These are phyloP conservation scores for Bombus balteatus DNA, from an alignment of 1,140 invertebrate species.

Conservation along the genomic window DNA sequence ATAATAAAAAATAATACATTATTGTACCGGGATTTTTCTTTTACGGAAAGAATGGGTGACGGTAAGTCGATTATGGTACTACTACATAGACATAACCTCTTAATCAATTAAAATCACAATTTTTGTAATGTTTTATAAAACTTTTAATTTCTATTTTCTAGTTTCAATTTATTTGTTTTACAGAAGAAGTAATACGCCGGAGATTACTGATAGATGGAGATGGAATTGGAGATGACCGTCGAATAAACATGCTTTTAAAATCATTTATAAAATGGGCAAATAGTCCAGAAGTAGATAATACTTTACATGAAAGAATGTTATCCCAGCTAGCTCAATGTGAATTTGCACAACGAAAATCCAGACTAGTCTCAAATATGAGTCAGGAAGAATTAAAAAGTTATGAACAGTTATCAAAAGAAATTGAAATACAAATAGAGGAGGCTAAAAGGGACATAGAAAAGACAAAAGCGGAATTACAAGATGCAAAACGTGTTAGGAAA, in stretches of 20 bases:
- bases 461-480: slow-evolving; percentile 89
- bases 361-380: slow-evolving; percentile 91
- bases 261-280: slow-evolving; percentile 95
- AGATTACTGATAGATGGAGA: slow-evolving; percentile 96
- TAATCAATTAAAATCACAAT: not conserved
- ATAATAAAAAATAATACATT: not conserved
- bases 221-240: slow-evolving; percentile 96
- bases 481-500: slow-evolving; percentile 92
- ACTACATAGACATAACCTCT: slow-evolving; percentile 6
- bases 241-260: slow-evolving; percentile 93
- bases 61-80: slow-evolving; percentile 17
- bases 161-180: slow-evolving; percentile 71
- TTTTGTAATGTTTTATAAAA: not conserved
- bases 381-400: slow-evolving; percentile 93
- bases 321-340: slow-evolving; percentile 93
- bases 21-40: not conserved
- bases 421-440: slow-evolving; percentile 89
- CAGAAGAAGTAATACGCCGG: slow-evolving; percentile 96
- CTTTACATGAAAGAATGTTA: slow-evolving; percentile 91
- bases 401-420: slow-evolving; percentile 88
- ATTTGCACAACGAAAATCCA: slow-evolving; percentile 93
- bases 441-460: slow-evolving; percentile 90
- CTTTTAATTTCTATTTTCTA: not conserved
- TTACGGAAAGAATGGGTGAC: slow-evolving; percentile 38
- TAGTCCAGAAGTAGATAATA: slow-evolving; percentile 85